Percentiles rank a stretch among this genome's conserved stretches.
phyloP scores from a whole-genome alignment of 1,140 invertebrate genomes.

The Heliconius hermathena region DNA sequence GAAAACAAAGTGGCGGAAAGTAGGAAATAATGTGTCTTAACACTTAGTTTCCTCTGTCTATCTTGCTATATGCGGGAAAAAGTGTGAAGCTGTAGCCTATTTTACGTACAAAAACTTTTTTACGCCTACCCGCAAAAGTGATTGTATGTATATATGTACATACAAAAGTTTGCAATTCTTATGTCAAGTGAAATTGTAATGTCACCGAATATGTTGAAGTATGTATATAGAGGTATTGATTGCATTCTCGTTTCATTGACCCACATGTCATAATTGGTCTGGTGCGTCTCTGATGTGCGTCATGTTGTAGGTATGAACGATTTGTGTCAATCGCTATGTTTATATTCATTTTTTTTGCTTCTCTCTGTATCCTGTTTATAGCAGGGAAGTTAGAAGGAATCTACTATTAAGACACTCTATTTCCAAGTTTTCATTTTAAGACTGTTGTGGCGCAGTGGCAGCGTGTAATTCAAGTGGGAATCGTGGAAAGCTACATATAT shows the following conservation, averaged over 20 bases:
- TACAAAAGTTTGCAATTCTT: neutral
- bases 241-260: constrained; percentile 20
- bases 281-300: constrained; percentile 11
- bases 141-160: neutral
- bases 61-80: too few relatives aligned
- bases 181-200: neutral
- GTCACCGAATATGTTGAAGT: neutral
- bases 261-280: constrained; percentile 21
- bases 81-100: too few relatives aligned
- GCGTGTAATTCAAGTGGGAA: too few relatives aligned
- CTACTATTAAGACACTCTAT: neutral
- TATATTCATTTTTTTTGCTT: neutral
- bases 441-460: too few relatives aligned
- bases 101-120: neutral
- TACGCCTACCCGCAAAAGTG: neutral
- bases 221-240: constrained; percentile 6
- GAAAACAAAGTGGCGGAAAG: too few relatives aligned
- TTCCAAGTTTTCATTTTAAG: neutral
- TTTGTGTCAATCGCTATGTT: constrained; percentile 20
- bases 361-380: neutral
- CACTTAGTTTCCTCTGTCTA: too few relatives aligned
- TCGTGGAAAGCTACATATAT: too few relatives aligned
- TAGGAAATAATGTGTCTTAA: too few relatives aligned
- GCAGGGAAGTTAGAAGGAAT: neutral
- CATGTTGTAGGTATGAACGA: neutral